Conservation (phyloP, 2,888 invertebrate species). For the Acholoe squamosa region DNA sequence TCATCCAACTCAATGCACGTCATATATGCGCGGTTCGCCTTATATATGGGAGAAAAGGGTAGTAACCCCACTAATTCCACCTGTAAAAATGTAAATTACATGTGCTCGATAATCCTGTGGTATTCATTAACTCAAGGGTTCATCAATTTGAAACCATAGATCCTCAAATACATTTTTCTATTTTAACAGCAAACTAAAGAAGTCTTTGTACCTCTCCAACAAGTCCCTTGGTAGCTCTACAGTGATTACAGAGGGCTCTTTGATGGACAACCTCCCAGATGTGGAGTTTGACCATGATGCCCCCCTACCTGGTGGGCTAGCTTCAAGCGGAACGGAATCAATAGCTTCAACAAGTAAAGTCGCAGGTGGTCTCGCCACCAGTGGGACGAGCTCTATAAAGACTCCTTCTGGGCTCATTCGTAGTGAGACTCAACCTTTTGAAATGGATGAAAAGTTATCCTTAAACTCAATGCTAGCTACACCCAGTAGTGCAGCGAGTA, state of each 20-base stretch:
- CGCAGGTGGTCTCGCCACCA: background rate
- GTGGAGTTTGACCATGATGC: slow-evolving; percentile 19
- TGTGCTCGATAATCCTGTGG: too few species aligned
- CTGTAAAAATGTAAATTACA: too few species aligned
- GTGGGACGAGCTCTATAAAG: background rate
- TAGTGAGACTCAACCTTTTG: background rate
- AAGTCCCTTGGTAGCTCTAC: background rate
- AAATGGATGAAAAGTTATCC: background rate
- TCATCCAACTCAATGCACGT: too few species aligned
- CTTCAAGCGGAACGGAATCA: slow-evolving; percentile 17
- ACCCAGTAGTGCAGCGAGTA: background rate
- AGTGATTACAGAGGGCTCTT: background rate
- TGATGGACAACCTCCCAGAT: slow-evolving; percentile 13
- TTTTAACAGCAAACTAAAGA: background rate
- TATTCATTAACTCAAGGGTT: too few species aligned
- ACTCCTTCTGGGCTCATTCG: background rate
- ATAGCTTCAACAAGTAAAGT: background rate
- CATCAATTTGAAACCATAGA: background rate
- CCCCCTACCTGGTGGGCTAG: slow-evolving; percentile 34
- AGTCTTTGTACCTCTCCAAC: background rate
- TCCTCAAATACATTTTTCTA: background rate
- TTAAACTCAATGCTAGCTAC: slow-evolving; percentile 4
- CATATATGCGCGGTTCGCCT: too few species aligned
- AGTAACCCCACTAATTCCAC: too few species aligned
- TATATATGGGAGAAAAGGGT: too few species aligned